Base-by-base conservation (phyloP, 1,140 invertebrate species). In the Scaptomyza montana region DNA sequence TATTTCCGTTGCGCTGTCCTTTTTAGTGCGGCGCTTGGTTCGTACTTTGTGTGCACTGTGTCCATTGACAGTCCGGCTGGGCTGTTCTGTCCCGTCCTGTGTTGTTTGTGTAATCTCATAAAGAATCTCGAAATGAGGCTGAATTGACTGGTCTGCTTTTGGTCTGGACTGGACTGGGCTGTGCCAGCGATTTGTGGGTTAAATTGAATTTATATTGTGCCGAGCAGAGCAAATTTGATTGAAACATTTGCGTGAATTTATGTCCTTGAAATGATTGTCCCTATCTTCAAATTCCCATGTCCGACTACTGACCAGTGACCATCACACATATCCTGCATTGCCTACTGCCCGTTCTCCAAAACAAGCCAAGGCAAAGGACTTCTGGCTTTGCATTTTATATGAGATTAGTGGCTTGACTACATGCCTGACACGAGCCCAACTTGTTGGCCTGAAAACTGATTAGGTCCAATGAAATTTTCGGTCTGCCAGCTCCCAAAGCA, bases 131-230 rank as follows among this genome's bases (percentile, higher is more conserved):
- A 55, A 71, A 66, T 55, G 50, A 72, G 49, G 47, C 64, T 55
- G 53, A 45, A 50, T 39, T 54, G 43, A 36, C 49, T 36, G 43
- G 39, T 43, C 39, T 57, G 61, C 78, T 66, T 68, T 73, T 65
- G 47, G 16, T 12, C 12, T n/a, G 3, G 21, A 25, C 21, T 12
- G 10, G 39, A 12, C 56, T 16, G 43, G 65, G 41, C 53, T 85
- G 70, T 47, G 81, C 75, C 75, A 87, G 78, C 79, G 87, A 89
- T 87, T 87, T 87, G 82, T 87, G 82, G 84, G 82, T 87, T 78
- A 87, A 87, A 87, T 87, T 87, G 82, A 87, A 89, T 87, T 87
- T 89, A 84, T 87, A 87, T 87, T 82, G 82, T 82, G 84, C 78
- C 65, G 61, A 68, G 71, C 75, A 78, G 72, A 75, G 77, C 75